phyloP scores from a whole-genome alignment of 2,113 vertebrate genomes.

The Cochlearius cochlearius region DNA sequence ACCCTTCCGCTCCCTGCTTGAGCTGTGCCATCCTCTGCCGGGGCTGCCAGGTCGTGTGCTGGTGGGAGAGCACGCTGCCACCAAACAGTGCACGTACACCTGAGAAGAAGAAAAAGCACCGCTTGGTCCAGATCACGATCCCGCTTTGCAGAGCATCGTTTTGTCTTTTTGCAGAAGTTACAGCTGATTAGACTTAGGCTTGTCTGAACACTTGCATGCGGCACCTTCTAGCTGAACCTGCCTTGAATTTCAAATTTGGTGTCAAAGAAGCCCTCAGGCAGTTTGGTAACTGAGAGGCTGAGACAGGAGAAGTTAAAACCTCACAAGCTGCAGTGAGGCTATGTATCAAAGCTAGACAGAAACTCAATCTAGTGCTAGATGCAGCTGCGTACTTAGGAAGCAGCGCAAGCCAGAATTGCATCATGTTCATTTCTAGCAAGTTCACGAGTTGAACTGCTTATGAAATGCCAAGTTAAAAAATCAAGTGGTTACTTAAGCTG shows the following conservation, averaged over 20 bases:
- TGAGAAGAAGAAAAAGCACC: neutral
- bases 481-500: neutral
- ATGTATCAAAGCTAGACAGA: constrained; percentile 16
- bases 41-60: neutral
- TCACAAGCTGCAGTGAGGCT: neutral
- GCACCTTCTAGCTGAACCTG: neutral
- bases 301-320: constrained; percentile 9
- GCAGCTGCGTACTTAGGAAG: constrained; percentile 9
- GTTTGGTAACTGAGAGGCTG: constrained; percentile 34
- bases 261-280: constrained; percentile 11
- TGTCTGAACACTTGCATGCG: neutral
- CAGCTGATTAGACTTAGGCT: neutral
- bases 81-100: constrained; percentile 14
- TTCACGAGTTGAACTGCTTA: neutral
- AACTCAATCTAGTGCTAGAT: constrained; percentile 40
- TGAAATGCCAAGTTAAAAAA: neutral
- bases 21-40: neutral
- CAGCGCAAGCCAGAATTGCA: constrained; percentile 22
- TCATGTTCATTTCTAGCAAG: constrained; percentile 32
- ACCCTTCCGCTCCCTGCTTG: neutral
- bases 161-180: neutral
- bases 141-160: neutral
- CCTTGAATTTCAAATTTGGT: constrained; percentile 6
- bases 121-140: neutral
- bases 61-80: neutral